A percentile compares a stretch with the other conserved stretches of the same genome.
Conservation (phyloP, 2,113 vertebrate species). For the Triplophysa tibetana region DNA sequence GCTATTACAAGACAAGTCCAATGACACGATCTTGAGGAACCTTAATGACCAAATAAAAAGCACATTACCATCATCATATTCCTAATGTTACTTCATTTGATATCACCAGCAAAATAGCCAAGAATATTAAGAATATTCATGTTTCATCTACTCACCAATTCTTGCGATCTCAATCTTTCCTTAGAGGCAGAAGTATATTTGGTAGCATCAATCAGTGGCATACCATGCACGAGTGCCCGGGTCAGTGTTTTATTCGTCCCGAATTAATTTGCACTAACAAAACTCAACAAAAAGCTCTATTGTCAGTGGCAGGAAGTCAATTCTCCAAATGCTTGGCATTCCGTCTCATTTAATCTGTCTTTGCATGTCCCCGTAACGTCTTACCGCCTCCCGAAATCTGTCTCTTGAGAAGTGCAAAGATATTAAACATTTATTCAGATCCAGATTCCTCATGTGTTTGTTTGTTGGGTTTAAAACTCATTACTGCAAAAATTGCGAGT, state of each 20-base stretch:
- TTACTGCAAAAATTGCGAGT: constrained; percentile 37
- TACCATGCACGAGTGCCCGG: background rate
- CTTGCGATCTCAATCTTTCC: background rate
- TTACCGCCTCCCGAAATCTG: background rate
- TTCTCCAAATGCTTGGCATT: constrained; percentile 17
- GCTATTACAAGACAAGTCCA: background rate
- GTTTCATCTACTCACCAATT: background rate
- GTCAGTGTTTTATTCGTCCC: constrained; percentile 1
- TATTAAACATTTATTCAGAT: constrained; percentile 27
- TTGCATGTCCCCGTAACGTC: constrained; percentile 5
- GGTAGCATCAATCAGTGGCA: constrained; percentile 1
- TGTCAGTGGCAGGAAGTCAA: background rate
- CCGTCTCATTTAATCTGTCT: background rate
- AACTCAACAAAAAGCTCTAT: constrained; percentile 1
- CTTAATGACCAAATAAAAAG: background rate
- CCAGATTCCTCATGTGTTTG: background rate
- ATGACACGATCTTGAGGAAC: background rate
- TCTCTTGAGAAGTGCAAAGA: constrained; percentile 29
- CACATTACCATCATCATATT: background rate
- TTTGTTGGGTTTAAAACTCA: constrained; percentile 25
- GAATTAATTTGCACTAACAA: constrained; percentile 20
- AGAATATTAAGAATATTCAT: background rate
- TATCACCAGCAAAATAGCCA: background rate
- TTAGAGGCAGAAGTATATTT: constrained; percentile 4
- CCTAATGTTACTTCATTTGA: background rate